Evolutionary conservation across 2,888 invertebrate species (phyloP).

Genomic region (Hyposoter dolosus): DNA sequence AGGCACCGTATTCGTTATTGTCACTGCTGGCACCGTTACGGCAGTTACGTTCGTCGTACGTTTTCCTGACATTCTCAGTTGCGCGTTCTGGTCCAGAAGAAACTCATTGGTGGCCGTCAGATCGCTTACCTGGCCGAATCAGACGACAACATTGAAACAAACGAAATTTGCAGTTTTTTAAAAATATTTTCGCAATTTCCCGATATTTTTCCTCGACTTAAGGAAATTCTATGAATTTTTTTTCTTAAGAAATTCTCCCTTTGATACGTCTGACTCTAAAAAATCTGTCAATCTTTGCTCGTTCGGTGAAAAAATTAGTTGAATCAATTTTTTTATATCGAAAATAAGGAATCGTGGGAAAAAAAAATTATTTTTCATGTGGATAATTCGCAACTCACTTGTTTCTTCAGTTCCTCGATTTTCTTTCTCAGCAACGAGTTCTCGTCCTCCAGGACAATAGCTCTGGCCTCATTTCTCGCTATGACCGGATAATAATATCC

Average conservation of each 20-base stretch:
- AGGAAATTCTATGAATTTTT: background rate
- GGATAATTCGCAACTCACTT: conserved; percentile 84
- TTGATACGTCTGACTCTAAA: background rate
- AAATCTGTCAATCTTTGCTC: background rate
- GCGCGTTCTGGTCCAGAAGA: conserved; percentile 91
- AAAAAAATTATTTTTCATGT: background rate
- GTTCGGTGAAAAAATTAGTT: too few relatives aligned
- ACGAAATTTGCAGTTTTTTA: background rate
- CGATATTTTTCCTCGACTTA: background rate
- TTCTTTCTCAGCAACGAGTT: conserved; percentile 89
- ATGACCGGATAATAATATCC: conserved; percentile 83
- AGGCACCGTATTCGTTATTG: conserved; percentile 86
- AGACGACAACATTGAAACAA: background rate
- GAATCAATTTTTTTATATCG: background rate
- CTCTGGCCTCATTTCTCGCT: conserved; percentile 83
- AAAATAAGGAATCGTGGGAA: background rate
- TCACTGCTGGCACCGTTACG: conserved; percentile 87
- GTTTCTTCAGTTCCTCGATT: conserved; percentile 90
- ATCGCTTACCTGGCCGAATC: conserved; percentile 86
- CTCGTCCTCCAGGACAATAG: conserved; percentile 88
- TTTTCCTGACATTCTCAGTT: conserved; percentile 88
- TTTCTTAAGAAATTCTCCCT: background rate
- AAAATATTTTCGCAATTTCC: too few relatives aligned
- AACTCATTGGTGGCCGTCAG: conserved; percentile 92
- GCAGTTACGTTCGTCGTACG: conserved; percentile 86